Evolutionary conservation across 1,140 invertebrate species (phyloP).

Genomic region (Ceratosolen fusciceps): DNA sequence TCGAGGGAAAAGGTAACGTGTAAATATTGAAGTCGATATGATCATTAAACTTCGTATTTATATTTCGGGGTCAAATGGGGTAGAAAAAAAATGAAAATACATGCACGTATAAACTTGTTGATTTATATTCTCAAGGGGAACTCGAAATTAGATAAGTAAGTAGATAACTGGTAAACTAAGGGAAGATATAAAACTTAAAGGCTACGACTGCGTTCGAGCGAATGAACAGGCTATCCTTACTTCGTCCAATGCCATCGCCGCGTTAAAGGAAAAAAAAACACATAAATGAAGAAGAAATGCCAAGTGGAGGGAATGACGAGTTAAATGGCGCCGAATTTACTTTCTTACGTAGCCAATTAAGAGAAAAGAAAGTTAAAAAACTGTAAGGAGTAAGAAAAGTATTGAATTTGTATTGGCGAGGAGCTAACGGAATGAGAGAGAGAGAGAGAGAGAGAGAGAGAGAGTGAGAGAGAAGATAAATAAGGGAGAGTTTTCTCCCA

Average conservation of each 20-base stretch:
- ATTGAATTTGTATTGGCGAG: neutral
- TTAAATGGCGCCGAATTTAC: constrained; percentile 15
- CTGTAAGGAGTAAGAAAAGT: no score
- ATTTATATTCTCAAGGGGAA: neutral
- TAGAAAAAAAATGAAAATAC: neutral
- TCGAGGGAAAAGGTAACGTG: no score
- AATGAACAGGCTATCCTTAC: constrained; percentile 22
- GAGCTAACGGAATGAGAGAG: neutral
- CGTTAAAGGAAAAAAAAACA: constrained; percentile 1
- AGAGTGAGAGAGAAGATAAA: constrained; percentile 9
- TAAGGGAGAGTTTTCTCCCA: neutral
- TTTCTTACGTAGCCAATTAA: constrained; percentile 22
- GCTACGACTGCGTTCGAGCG: constrained; percentile 16
- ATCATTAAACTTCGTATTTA: no score
- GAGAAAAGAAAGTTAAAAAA: constrained; percentile 5
- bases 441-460: constrained; percentile 6
- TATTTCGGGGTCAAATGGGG: no score
- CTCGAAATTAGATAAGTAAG: neutral
- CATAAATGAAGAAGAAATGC: constrained; percentile 22
- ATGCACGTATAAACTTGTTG: neutral
- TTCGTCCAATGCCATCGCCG: neutral
- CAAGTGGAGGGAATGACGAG: neutral
- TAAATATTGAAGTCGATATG: no score
- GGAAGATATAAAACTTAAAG: constrained; percentile 8
- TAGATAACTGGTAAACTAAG: constrained; percentile 1